Conservation (phyloP, 2,113 vertebrate genomes). For the Lagenorhynchus albirostris region DNA sequence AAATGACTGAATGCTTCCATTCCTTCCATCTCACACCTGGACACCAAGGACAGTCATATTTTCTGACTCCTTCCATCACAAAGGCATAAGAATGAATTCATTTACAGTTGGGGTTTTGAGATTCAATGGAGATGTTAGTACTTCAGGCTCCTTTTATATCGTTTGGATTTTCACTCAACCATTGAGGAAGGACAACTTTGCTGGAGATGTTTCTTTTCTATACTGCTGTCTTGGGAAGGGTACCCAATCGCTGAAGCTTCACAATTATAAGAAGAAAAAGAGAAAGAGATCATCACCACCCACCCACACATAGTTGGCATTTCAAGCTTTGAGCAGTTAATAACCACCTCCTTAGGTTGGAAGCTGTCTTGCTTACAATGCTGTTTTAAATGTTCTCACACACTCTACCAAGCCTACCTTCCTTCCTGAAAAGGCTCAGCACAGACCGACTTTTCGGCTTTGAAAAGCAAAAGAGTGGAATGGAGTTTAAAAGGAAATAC, state of each 20-base stretch:
- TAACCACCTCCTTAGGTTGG: slow-evolving; percentile 28
- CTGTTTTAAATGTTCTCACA: slow-evolving; percentile 36
- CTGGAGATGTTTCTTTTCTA: background rate
- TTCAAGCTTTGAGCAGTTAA: slow-evolving; percentile 53
- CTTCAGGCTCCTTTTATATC: background rate
- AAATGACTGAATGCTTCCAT: background rate
- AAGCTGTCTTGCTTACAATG: background rate
- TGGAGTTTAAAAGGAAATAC: slow-evolving; percentile 16
- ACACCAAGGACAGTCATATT: background rate
- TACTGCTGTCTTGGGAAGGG: background rate
- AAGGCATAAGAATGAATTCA: background rate
- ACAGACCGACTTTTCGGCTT: background rate
- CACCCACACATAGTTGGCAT: slow-evolving; percentile 30
- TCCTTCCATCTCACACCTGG: background rate
- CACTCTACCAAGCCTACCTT: background rate
- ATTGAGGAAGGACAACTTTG: background rate
- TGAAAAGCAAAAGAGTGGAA: slow-evolving; percentile 4
- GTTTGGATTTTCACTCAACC: background rate
- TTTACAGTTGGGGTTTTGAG: background rate
- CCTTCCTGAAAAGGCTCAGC: slow-evolving; percentile 2
- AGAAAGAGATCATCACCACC: slow-evolving; percentile 11
- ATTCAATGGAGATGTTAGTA: background rate
- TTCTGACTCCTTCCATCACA: background rate
- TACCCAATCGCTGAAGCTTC: background rate
- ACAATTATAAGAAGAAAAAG: background rate